Percentiles rank a stretch among this genome's conserved stretches.
phyloP scores from a whole-genome alignment of 2,113 vertebrate species.

The Tyrannus savana region DNA sequence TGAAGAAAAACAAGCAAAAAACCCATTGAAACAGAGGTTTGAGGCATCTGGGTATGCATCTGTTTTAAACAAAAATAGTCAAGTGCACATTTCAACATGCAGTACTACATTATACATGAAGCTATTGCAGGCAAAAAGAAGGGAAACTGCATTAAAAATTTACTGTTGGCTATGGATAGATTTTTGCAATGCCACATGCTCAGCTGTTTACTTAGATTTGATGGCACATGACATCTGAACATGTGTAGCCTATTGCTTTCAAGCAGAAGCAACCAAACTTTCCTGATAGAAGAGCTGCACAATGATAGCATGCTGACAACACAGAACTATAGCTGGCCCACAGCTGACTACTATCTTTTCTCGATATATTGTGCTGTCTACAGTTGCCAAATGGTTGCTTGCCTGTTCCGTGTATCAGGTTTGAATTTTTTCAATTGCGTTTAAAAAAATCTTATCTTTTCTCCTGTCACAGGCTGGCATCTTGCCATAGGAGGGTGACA shows the following conservation, averaged over 20 bases:
- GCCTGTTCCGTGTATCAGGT: neutral
- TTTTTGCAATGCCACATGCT: constrained; percentile 25
- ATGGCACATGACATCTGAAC: constrained; percentile 43
- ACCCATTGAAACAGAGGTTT: constrained; percentile 17
- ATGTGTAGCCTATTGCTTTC: constrained; percentile 26
- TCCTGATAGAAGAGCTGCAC: neutral
- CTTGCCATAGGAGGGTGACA: neutral
- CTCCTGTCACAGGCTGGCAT: neutral
- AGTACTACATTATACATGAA: constrained; percentile 68
- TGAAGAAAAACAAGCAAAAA: constrained; percentile 7
- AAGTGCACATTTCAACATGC: constrained; percentile 34
- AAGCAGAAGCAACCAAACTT: constrained; percentile 21
- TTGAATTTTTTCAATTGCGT: neutral
- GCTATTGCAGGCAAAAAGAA: constrained; percentile 31
- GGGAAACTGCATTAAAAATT: constrained; percentile 54
- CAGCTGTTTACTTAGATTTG: constrained; percentile 38
- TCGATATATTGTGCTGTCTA: neutral
- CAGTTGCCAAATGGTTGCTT: neutral
- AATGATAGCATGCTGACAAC: neutral
- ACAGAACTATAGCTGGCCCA: neutral
- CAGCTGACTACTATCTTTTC: neutral
- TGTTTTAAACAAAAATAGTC: constrained; percentile 63
- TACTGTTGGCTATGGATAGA: constrained; percentile 36
- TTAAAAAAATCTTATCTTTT: neutral
- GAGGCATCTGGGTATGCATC: constrained; percentile 57